phyloP scores from a whole-genome alignment of 1,140 invertebrate genomes.

The Magallana ariakensis region DNA sequence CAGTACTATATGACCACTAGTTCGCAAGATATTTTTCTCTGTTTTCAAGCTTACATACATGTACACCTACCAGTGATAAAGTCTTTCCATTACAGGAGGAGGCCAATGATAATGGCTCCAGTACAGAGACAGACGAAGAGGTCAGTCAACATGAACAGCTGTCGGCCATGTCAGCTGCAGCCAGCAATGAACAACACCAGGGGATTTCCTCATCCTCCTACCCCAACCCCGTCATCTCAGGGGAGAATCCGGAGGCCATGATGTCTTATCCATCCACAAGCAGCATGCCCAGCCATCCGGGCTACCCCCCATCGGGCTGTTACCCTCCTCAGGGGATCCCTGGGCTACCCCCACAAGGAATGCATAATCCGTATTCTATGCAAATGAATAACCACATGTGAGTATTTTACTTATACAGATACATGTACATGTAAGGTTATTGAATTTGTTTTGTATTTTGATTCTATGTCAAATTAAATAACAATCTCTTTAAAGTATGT shows the following conservation, averaged over 20 bases:
- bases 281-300: slow-evolving; percentile 34
- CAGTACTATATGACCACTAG: no score
- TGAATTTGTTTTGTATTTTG: no score
- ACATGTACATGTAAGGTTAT: neutral
- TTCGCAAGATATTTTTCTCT: no score
- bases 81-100: neutral
- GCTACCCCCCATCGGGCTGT: neutral
- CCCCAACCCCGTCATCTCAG: slow-evolving; percentile 30
- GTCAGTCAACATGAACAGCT: slow-evolving; percentile 28
- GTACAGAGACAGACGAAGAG: slow-evolving; percentile 57
- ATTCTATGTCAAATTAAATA: no score
- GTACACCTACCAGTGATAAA: no score
- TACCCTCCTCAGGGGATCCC: neutral
- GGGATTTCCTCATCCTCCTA: neutral
- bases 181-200: slow-evolving; percentile 19
- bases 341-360: neutral
- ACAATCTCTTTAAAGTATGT: no score
- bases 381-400: slow-evolving; percentile 34
- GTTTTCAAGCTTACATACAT: no score
- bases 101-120: slow-evolving; percentile 53
- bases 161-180: neutral
- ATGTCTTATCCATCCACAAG: slow-evolving; percentile 23
- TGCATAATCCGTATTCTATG: slow-evolving; percentile 24
- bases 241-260: slow-evolving; percentile 39
- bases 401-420: neutral